Base-by-base conservation (phyloP, 2,797 vertebrate species). In the Sebastes jordani region DNA sequence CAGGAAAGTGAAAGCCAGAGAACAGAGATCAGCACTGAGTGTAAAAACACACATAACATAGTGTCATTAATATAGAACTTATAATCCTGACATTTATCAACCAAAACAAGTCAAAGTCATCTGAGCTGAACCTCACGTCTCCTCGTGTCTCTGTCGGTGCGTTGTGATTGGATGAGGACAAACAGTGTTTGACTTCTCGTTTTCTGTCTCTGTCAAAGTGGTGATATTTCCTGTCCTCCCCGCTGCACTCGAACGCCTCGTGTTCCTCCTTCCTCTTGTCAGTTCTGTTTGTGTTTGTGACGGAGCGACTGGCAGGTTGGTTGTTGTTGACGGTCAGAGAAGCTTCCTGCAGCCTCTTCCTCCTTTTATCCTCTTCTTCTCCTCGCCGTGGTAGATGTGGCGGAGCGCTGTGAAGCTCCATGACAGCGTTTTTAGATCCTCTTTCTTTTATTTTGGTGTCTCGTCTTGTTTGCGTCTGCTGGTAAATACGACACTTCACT, bases 311-410 rank as follows among this genome's bases (percentile, higher is more conserved):
- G 77, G 58, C 74, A 56, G 34, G 54, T 83, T 66, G 76, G 60
- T 68, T 6, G 66, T 32, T 64, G 11, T 30, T 64, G 84, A 76
- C 29, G 73, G 81, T 84, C 87, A 62, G 81, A 60, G 69, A 81
- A 69, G 69, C 62, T 30, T 74, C 78, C 77, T 20, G 27, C 22
- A 49, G 59, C 77, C 25, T 58, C 71, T 62, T 3, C 14, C 60
- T 55, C 23, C 5, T 61, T 63, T 46, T 36, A 11, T 49, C 55
- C 20, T 11, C 22, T 22, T 13, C 46, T 16, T 10, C 18, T 63
- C 30, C 30, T 22, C 1, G n/a, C 32, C 63, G 68, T 55, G 4
- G 49, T 3, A 1, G 68, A 60, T 4, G 42, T 77, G 84, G 81
- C 80, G 75, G 71, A 60, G 27, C 0, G 27, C 60, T 52, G 71